Base-by-base conservation (phyloP, 2,888 invertebrate species). In the Elaeidobius kamerunicus region DNA sequence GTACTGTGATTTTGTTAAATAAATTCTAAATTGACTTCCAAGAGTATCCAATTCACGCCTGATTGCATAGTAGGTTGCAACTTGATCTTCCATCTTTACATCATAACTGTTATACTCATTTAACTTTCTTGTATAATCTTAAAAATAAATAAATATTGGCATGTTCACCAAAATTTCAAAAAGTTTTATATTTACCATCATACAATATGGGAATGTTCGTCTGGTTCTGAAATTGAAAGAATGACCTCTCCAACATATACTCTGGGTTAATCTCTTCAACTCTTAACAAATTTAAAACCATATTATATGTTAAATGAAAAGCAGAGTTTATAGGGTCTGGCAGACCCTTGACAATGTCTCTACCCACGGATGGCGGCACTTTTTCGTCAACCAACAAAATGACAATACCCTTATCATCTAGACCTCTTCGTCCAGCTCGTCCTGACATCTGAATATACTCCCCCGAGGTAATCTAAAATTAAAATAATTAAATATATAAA, bases 391-490 rank as follows among this genome's bases (percentile, higher is more conserved):
- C 88, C 95, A 99, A 99, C 36, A 99, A 78, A 61, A 99, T 98
- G 5, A 99, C 98, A 51, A 98, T 95, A 59, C 65, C 65, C 73
- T 93, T 91, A 72, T 97, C 96, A 72, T 99, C 99, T 39, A 97
- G 76, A 51, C 99, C 98, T 71, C 99, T 83, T 48, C 99, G 83
- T 2, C 99, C 99, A 0, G 99, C 99, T 59, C 99, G 82, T 0
- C 99, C 99, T 9, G 97, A 94, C 99, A 99, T 99, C 75, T 99
- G 99, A 61, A 99, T 98, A 69, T 99, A 99, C 75, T 99, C 99
- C 5, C 99, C 99, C 0, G 97, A 97, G 0, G 94, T 88, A 52
- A 94, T 79, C 82, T 85, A 63, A 7, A 69, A n/a, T n/a, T n/a
- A n/a, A n/a, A n/a, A n/a, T n/a, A n/a, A n/a, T n/a, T n/a, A n/a